phyloP scores from a whole-genome alignment of 1,140 invertebrate species.

The Paralvinella palmiformis region DNA sequence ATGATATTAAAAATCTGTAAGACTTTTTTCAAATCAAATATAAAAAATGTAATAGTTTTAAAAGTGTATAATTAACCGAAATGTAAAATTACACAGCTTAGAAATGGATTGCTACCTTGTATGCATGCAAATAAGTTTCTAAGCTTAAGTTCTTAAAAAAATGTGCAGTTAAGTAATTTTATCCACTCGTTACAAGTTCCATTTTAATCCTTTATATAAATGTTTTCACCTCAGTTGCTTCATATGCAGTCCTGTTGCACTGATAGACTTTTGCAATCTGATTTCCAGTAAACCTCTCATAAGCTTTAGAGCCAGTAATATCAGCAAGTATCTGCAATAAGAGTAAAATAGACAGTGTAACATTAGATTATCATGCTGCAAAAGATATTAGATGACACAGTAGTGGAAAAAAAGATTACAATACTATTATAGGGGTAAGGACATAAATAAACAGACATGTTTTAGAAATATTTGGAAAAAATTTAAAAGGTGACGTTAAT shows the following conservation, averaged over 20 bases:
- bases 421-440: no score
- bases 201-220: neutral
- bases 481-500: no score
- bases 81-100: neutral
- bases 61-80: neutral
- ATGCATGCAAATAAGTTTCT: no score
- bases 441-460: no score
- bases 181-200: no score
- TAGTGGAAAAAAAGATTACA: no score
- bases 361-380: neutral
- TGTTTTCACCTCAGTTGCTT: slow-evolving; percentile 67
- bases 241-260: slow-evolving; percentile 67
- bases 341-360: slow-evolving; percentile 5
- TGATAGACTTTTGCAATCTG: slow-evolving; percentile 86
- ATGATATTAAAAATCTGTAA: no score
- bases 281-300: slow-evolving; percentile 86
- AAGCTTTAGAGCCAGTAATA: slow-evolving; percentile 85
- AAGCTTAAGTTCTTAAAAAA: neutral
- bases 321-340: slow-evolving; percentile 65
- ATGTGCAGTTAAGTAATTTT: neutral
- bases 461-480: no score
- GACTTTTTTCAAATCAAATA: no score
- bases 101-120: neutral
- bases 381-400: no score
- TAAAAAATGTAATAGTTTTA: no score